Conservation (phyloP, 1,140 invertebrate genomes). For the Luehdorfia chinensis region DNA sequence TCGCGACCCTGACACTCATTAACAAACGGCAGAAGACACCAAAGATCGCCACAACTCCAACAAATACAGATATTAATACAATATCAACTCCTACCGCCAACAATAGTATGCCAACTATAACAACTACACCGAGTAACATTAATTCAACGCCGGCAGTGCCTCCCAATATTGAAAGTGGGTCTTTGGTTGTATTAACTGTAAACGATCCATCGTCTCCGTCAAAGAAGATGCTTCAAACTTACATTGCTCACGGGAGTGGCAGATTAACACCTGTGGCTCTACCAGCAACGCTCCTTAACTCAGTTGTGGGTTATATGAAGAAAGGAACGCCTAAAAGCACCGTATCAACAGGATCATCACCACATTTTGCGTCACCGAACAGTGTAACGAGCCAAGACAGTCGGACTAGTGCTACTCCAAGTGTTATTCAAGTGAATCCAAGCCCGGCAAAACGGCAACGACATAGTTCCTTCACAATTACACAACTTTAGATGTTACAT, state of each 20-base stretch:
- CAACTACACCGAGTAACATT: not conserved
- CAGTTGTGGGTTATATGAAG: constrained; percentile 65
- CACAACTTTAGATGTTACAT: constrained; percentile 49
- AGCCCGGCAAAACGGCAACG: constrained; percentile 40
- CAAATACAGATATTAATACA: constrained; percentile 26
- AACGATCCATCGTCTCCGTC: constrained; percentile 56
- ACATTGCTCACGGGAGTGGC: constrained; percentile 51
- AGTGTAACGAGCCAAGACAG: constrained; percentile 49
- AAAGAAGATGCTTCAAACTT: constrained; percentile 68
- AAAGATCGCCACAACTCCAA: constrained; percentile 15
- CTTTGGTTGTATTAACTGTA: constrained; percentile 58
- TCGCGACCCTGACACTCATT: constrained; percentile 25
- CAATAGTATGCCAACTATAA: no score
- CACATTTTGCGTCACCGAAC: constrained; percentile 41
- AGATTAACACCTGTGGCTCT: constrained; percentile 51
- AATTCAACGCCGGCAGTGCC: constrained; percentile 35
- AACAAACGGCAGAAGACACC: constrained; percentile 17
- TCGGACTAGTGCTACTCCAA: constrained; percentile 31
- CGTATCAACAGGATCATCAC: constrained; percentile 36
- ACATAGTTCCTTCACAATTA: constrained; percentile 56
- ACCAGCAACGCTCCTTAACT: constrained; percentile 45
- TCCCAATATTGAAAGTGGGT: constrained; percentile 55
- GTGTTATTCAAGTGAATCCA: constrained; percentile 34
- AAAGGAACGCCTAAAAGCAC: constrained; percentile 44
- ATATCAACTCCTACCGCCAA: not conserved